Conservation (phyloP, 2,888 invertebrate genomes). For the Lepetodrilus schrolli region DNA sequence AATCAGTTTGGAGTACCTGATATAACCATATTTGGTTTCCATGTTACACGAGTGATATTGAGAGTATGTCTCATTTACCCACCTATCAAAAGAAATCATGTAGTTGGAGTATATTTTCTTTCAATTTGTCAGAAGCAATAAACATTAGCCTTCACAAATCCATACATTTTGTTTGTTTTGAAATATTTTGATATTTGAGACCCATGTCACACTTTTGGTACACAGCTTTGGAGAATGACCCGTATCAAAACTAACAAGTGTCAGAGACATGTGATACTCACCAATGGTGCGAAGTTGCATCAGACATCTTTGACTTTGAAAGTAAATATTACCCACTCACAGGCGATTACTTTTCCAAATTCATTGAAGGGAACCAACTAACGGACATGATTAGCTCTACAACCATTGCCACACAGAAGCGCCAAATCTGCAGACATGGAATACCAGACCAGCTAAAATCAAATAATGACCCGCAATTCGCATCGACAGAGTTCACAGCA, state of each 20-base stretch:
- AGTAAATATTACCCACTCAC: conserved; percentile 36
- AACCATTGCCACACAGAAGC: conserved; percentile 38
- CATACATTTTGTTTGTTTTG: no score
- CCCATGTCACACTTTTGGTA: no score
- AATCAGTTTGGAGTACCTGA: no score
- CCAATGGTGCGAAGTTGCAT: not conserved
- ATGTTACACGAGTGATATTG: no score
- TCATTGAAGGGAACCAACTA: conserved; percentile 38
- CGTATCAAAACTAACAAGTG: conserved; percentile 1
- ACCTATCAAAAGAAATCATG: no score
- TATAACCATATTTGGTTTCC: no score
- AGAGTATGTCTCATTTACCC: no score
- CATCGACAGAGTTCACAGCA: conserved; percentile 30
- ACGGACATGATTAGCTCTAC: conserved; percentile 26
- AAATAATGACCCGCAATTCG: conserved; percentile 41
- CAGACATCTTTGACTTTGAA: conserved; percentile 34
- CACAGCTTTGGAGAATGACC: no score
- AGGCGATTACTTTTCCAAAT: conserved; percentile 43
- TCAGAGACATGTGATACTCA: not conserved
- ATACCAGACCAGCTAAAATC: conserved; percentile 33
- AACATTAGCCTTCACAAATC: no score
- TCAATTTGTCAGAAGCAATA: no score
- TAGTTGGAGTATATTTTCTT: no score
- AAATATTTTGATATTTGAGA: no score
- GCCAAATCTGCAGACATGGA: conserved; percentile 37